Base-by-base conservation (phyloP, 2,888 invertebrate species). In the Scaptodrosophila latifasciaeformis region DNA sequence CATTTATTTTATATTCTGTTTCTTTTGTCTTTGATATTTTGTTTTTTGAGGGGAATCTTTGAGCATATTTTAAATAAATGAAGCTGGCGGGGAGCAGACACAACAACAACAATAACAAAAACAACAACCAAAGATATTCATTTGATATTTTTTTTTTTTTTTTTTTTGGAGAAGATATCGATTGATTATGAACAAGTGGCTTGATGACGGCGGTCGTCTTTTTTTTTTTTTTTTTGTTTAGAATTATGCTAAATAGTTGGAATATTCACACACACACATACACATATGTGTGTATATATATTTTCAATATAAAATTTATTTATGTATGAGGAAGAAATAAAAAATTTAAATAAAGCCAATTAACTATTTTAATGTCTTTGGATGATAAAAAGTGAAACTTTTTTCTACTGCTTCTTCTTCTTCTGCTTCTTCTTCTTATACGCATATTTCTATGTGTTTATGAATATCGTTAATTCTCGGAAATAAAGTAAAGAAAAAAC, bases 301-400 rank as follows among this genome's bases (percentile, higher is more conserved):
- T 30, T 12, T 30, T 30, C 1, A 30, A 31, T 1, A 31, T 13
- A 34, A 34, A 34, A 31, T n/a, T 70, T 78, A 76, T 80, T 81
- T 70, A 77, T 81, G 80, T 67, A 77, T 79, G 75, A 79, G 81
- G 79, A 80, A 80, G 80, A 69, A 67, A 79, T 80, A 71, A 68
- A 70, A 61, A 57, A 67, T 68, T 71, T 74, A 67, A 74, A 76
- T 67, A 80, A 78, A 75, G 72, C 79, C 75, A 77, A 81, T 81
- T 82, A 81, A 77, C 77, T 82, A 80, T 82, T 81, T 75, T 81
- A 81, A 82, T 81, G 77, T 74, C 68, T 64, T 69, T 65, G 65
- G 61, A 67, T 78, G 62, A 71, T 78, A 67, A 81, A 82, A 82
- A 82, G 82, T 82, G 82, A 81, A 81, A 81, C 79, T 70, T 76